A percentile compares a stretch with the other conserved stretches of the same genome.
These are phyloP conservation scores for Melierax canorus DNA, from an alignment of 2,113 vertebrate genomes.

Conservation along the genomic window DNA sequence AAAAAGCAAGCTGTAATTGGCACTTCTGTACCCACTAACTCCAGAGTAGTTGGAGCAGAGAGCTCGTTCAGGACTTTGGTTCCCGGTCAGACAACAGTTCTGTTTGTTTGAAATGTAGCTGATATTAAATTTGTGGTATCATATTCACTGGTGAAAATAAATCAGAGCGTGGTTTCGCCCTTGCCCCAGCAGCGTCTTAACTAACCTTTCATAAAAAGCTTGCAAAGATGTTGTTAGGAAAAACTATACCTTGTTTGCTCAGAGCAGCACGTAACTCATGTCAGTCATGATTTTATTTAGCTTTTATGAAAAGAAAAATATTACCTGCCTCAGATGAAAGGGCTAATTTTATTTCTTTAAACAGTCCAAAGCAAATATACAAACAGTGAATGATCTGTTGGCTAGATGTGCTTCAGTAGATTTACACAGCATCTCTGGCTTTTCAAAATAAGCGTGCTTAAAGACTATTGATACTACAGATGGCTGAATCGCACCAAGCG, in stretches of 20 bases:
- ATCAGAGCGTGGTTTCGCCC: background rate
- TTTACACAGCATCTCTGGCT: conserved; percentile 5
- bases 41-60: background rate
- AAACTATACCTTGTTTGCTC: conserved; percentile 42
- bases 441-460: background rate
- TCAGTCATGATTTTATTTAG: conserved; percentile 25
- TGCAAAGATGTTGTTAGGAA: background rate
- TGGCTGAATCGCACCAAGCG: background rate
- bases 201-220: background rate
- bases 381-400: background rate
- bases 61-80: background rate
- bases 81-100: background rate
- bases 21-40: background rate
- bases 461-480: background rate
- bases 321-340: conserved; percentile 8
- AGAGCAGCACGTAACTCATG: background rate
- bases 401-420: background rate
- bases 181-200: background rate
- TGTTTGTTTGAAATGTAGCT: background rate
- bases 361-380: conserved; percentile 53
- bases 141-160: background rate
- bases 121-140: background rate
- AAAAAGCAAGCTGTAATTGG: background rate
- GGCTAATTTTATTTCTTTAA: conserved; percentile 37
- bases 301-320: conserved; percentile 20